Evolutionary conservation across 2,113 vertebrate species (phyloP).

Genomic region (Struthidea cinerea): DNA sequence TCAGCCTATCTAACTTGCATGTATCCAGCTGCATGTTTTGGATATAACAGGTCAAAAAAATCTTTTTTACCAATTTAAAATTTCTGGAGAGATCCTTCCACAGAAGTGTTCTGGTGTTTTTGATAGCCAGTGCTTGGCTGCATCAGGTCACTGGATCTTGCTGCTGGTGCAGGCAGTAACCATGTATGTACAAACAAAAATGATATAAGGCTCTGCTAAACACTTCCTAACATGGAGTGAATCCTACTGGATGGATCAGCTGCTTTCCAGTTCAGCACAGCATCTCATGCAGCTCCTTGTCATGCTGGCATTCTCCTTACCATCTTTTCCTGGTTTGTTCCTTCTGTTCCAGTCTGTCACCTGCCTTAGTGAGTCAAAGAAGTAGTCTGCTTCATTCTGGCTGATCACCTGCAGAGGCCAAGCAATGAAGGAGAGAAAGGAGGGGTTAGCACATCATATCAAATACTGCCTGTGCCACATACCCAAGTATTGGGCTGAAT

Average conservation of each 20-base stretch:
- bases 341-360: slow-evolving; percentile 88
- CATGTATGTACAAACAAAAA: neutral
- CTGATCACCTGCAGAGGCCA: slow-evolving; percentile 82
- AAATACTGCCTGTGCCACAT: neutral
- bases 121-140: neutral
- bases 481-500: neutral
- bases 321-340: slow-evolving; percentile 82
- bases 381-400: slow-evolving; percentile 89
- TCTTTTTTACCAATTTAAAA: neutral
- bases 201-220: neutral
- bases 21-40: neutral
- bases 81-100: neutral
- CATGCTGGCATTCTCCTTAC: slow-evolving; percentile 62
- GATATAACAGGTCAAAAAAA: neutral
- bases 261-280: neutral
- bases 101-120: neutral
- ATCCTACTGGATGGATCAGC: neutral
- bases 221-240: neutral
- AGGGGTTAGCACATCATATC: neutral
- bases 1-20: neutral
- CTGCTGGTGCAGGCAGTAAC: neutral
- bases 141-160: neutral
- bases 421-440: neutral
- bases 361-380: slow-evolving; percentile 91
- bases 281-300: neutral